Evolutionary conservation across 2,113 vertebrate genomes (phyloP).

Genomic region (Cyanoramphus novaezelandiae): DNA sequence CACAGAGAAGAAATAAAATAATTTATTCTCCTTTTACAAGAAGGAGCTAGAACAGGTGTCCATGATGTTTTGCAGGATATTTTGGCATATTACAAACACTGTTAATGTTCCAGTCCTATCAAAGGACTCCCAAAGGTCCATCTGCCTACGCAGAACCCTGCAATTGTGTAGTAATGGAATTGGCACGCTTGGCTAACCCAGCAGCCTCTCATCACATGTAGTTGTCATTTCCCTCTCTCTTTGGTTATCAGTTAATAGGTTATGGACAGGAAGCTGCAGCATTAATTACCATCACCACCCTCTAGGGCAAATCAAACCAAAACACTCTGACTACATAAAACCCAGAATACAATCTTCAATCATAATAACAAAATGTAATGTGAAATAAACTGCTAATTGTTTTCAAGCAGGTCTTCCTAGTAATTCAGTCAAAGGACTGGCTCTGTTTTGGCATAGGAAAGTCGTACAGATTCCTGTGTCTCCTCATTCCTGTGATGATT

Average conservation of each 20-base stretch:
- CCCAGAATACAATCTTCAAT: not conserved
- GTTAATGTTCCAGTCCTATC: not conserved
- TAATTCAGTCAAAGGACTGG: not conserved
- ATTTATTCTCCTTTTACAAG: not conserved
- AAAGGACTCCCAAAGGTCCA: not conserved
- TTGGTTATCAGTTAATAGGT: not conserved
- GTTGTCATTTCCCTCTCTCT: not conserved
- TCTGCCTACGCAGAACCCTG: not conserved
- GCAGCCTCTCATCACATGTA: not conserved
- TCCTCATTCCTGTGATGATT: fast-evolving
- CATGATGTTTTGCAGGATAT: not conserved
- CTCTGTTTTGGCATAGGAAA: not conserved
- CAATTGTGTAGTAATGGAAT: not conserved
- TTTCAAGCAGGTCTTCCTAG: not conserved
- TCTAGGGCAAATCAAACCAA: not conserved
- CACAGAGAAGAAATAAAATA: not conserved
- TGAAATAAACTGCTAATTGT: not conserved
- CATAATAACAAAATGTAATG: not conserved
- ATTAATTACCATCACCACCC: not conserved
- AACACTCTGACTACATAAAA: not conserved
- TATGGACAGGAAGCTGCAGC: not conserved
- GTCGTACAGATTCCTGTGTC: not conserved
- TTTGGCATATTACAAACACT: not conserved
- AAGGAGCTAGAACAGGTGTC: not conserved
- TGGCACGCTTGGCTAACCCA: not conserved